Percentiles rank a stretch among this genome's conserved stretches.
These are phyloP conservation scores for Mellilla xanthometata DNA, from an alignment of 2,888 invertebrate genomes.

Conservation along the genomic window DNA sequence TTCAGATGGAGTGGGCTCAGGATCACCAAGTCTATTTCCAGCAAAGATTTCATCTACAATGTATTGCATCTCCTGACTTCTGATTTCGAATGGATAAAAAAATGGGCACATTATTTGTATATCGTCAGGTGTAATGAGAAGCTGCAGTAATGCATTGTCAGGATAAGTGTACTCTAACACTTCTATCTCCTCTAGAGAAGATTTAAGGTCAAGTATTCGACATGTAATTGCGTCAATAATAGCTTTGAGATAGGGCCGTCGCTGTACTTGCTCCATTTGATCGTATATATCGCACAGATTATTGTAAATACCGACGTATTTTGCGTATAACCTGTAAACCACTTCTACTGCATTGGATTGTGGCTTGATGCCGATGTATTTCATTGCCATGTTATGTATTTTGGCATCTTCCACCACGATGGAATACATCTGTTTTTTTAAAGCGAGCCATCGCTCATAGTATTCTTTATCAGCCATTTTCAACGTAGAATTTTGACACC, in stretches of 20 bases:
- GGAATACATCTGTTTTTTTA: constrained; percentile 53
- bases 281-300: constrained; percentile 83
- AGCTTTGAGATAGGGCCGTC: constrained; percentile 78
- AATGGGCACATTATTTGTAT: constrained; percentile 84
- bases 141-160: constrained; percentile 86
- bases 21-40: constrained; percentile 67
- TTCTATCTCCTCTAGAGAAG: constrained; percentile 80
- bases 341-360: constrained; percentile 73
- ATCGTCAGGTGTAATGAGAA: constrained; percentile 86
- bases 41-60: constrained; percentile 67
- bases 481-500: too few relatives aligned
- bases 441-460: constrained; percentile 61
- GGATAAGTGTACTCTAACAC: constrained; percentile 86
- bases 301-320: constrained; percentile 80
- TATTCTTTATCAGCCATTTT: constrained; percentile 64
- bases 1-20: constrained; percentile 60
- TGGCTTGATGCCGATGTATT: constrained; percentile 63
- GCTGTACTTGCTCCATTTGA: constrained; percentile 84
- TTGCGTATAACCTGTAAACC: constrained; percentile 75
- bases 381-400: constrained; percentile 56
- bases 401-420: constrained; percentile 55
- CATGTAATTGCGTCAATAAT: constrained; percentile 83
- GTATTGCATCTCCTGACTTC: constrained; percentile 69
- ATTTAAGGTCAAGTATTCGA: constrained; percentile 83
- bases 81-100: constrained; percentile 84